Percentiles rank a stretch among this genome's conserved stretches.
Evolutionary conservation across 2,888 invertebrate genomes (phyloP).

Genomic region (Cerceris rybyensis): DNA sequence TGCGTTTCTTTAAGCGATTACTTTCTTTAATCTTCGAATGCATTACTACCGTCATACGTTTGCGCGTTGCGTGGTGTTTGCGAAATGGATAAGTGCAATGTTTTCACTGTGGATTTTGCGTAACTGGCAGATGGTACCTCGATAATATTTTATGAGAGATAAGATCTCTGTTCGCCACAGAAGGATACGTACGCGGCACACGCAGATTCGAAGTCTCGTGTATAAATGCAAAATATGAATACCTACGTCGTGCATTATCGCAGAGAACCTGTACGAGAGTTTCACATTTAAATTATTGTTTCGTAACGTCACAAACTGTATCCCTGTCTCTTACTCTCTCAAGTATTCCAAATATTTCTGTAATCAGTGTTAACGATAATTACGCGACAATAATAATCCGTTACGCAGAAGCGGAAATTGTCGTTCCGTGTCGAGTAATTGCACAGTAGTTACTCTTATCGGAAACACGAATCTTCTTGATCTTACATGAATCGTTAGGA

Average conservation of each 20-base stretch:
- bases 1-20: slow-evolving; percentile 34
- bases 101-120: slow-evolving; percentile 53
- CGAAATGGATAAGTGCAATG: slow-evolving; percentile 54
- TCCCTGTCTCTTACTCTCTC: too few relatives aligned
- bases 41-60: slow-evolving; percentile 48
- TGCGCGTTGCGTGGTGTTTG: slow-evolving; percentile 28
- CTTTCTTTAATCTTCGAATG: slow-evolving; percentile 49
- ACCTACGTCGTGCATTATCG: slow-evolving; percentile 28
- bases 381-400: not conserved
- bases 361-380: not conserved
- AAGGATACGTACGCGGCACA: slow-evolving; percentile 38
- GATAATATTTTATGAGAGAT: slow-evolving; percentile 63
- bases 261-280: not conserved
- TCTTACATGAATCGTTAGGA: not conserved
- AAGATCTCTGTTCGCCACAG: slow-evolving; percentile 58
- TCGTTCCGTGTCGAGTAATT: not conserved
- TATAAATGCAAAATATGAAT: slow-evolving; percentile 48
- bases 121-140: slow-evolving; percentile 62
- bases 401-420: too few relatives aligned
- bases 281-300: too few relatives aligned
- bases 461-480: not conserved
- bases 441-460: not conserved
- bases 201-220: slow-evolving; percentile 39
- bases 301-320: too few relatives aligned
- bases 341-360: too few relatives aligned